Evolutionary conservation across 2,888 invertebrate species (phyloP).

Genomic region (Nipponacmea schrenckii): DNA sequence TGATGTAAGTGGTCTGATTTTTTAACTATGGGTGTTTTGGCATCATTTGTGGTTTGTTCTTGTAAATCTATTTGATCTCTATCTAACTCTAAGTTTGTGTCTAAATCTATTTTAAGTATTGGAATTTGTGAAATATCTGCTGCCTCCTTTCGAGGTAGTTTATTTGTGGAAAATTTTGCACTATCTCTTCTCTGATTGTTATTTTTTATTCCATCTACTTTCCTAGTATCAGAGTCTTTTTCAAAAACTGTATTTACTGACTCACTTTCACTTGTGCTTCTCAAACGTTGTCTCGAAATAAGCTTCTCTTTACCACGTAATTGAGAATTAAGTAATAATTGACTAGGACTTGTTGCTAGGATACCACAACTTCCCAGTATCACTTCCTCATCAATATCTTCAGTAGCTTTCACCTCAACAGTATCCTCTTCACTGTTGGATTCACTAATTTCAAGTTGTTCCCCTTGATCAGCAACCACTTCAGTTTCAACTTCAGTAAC

Average conservation of each 20-base stretch:
- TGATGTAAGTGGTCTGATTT: conserved; percentile 35
- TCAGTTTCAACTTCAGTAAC: conserved; percentile 10
- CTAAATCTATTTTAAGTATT: conserved; percentile 2
- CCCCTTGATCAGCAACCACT: conserved; percentile 12
- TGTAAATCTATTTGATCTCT: not conserved
- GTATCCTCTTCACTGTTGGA: conserved; percentile 7
- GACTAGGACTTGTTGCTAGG: conserved; percentile 60
- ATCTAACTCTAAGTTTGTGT: not conserved
- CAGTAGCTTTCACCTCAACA: conserved; percentile 5
- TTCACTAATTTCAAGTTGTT: conserved; percentile 15
- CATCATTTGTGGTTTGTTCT: not conserved
- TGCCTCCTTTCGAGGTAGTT: not conserved
- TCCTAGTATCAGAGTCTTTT: not conserved
- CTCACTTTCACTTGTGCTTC: not conserved
- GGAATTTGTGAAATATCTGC: not conserved
- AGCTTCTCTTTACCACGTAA: not conserved
- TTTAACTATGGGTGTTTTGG: not conserved
- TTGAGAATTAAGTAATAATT: conserved; percentile 31
- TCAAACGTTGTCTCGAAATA: not conserved
- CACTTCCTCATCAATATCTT: conserved; percentile 51
- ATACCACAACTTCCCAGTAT: conserved; percentile 67
- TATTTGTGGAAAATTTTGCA: not conserved
- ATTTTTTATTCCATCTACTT: not conserved
- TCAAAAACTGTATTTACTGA: not conserved
- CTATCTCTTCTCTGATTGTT: not conserved